Conservation (phyloP, 2,888 invertebrate genomes). For the Eurytoma adleriae region DNA sequence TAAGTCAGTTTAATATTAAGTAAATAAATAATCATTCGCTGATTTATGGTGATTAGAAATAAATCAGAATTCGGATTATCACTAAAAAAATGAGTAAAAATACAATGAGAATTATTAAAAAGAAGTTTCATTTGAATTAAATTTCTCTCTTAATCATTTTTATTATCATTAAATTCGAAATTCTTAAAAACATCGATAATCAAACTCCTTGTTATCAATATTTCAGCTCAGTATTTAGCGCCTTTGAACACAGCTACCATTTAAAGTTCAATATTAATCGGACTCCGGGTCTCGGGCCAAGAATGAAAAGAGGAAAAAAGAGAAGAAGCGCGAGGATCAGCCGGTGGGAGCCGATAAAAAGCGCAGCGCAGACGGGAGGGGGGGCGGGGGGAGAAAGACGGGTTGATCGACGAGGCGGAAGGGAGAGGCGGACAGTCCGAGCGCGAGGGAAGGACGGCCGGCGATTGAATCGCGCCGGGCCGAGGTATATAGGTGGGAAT, state of each 20-base stretch:
- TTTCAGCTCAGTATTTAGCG: no score
- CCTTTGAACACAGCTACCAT: no score
- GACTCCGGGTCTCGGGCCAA: neutral
- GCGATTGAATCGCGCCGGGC: slow-evolving; percentile 61
- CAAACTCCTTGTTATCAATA: neutral
- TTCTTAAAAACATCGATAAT: no score
- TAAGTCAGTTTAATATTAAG: no score
- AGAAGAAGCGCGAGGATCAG: neutral
- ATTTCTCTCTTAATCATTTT: no score
- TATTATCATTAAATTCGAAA: no score
- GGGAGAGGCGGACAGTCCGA: neutral
- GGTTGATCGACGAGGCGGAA: slow-evolving; percentile 60
- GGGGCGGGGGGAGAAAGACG: slow-evolving; percentile 20
- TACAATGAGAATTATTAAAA: no score
- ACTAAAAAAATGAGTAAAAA: no score
- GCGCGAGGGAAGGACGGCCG: slow-evolving; percentile 55
- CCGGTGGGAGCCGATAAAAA: slow-evolving; percentile 8
- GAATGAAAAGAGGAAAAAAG: neutral
- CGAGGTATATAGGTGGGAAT: slow-evolving; percentile 57
- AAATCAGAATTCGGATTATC: no score
- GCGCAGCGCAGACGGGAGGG: neutral
- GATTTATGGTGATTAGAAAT: no score
- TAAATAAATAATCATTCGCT: no score
- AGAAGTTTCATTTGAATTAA: no score
- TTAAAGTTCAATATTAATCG: neutral